Base-by-base conservation (phyloP, 2,113 vertebrate genomes). In the Odocoileus hemionus region DNA sequence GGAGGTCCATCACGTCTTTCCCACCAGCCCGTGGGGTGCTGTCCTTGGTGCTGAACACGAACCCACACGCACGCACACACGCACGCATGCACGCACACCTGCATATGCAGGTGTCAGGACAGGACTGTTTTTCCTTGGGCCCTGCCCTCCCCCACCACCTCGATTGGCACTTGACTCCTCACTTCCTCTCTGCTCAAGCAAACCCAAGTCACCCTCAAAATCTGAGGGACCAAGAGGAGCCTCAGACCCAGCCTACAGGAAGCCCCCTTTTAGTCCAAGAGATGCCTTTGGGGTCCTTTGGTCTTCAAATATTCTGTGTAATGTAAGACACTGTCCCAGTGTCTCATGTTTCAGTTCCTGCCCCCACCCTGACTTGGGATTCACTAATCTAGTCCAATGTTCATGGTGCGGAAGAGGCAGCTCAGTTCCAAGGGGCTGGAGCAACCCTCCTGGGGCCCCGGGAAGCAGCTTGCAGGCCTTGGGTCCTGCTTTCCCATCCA, bases 21-120 rank as follows among this genome's bases (percentile, higher is more conserved):
- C 3, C 4, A n/a, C 25, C 2, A 30, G 7, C 25, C 0, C 1
- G 0, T 36, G 16, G n/a, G 50, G 26, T 1, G 87, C 96, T 97
- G 97, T 96, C 98, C 90, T 79, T 95, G 84, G 98, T 97, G 82
- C 97, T 98, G 97, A 95, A 82, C 45, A 36, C 2, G 2, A 55
- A 39, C 25, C 33, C 50, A 7, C 28, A 10, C 61, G 4, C 1
- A 2, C 21, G 6, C 60, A 2, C n/a, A 3, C 3, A 39, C 39
- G 3, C 58, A 11, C 67, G 4, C 9, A 2, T 13, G 57, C 82
- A 28, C 5, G 3, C 3, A 3, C 19, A 1, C 21, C 23, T 76
- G 70, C 70, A 26, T 36, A 7, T 3, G 67, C 67, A 26, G 23
- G 43, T 16, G 28, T 9, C 64, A 33, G 19, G 45, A n/a, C 54